phyloP scores from a whole-genome alignment of 2,797 vertebrate species.

The Eleutherodactylus coqui region DNA sequence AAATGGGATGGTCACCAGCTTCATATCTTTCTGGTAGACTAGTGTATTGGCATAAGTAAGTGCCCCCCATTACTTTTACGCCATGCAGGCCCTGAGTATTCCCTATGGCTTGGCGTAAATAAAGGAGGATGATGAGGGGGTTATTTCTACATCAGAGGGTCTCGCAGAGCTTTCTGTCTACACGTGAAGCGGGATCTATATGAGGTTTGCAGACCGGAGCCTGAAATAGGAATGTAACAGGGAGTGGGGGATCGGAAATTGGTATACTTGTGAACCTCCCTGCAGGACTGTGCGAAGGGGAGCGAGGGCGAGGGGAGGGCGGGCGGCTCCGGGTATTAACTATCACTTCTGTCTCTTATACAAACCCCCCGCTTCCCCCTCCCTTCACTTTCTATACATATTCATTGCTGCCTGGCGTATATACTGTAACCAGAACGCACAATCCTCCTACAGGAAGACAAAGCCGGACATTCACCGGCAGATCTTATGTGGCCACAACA shows the following conservation, averaged over 20 bases:
- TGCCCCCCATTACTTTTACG: not conserved
- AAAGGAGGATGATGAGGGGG: constrained; percentile 32
- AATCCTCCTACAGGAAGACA: not conserved
- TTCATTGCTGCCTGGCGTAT: not conserved
- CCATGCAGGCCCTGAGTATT: not conserved
- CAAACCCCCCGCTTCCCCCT: not conserved
- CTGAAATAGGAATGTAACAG: constrained; percentile 60
- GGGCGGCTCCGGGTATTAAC: constrained; percentile 36
- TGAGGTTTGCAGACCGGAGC: constrained; percentile 37
- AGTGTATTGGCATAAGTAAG: not conserved
- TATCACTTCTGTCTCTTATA: constrained; percentile 7
- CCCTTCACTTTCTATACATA: not conserved
- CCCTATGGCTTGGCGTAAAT: constrained; percentile 19
- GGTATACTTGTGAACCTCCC: constrained; percentile 59
- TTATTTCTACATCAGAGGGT: not conserved
- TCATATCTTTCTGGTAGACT: too few relatives aligned
- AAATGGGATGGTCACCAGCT: too few relatives aligned
- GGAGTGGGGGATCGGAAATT: constrained; percentile 57
- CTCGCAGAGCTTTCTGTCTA: not conserved
- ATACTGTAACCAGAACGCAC: not conserved
- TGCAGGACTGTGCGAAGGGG: constrained; percentile 51
- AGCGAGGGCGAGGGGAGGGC: constrained; percentile 2
- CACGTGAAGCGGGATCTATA: constrained; percentile 31
- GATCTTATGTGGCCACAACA: not conserved
- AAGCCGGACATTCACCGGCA: not conserved